phyloP scores from a whole-genome alignment of 1,140 invertebrate species.

The Triops cancriformis region DNA sequence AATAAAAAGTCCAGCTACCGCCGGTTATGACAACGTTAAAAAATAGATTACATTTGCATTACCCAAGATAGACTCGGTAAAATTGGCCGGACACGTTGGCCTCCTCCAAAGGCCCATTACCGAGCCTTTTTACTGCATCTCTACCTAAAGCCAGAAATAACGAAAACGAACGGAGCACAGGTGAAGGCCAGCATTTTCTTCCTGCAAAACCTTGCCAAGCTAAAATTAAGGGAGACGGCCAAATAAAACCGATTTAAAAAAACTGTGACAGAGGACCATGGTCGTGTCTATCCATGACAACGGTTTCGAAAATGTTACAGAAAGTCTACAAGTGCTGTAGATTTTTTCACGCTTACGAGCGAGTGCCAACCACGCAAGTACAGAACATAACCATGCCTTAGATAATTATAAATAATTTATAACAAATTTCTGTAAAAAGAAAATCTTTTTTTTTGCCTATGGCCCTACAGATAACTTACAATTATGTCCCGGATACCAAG shows the following conservation, averaged over 20 bases:
- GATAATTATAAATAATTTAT: no score
- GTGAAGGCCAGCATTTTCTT: conserved; percentile 7
- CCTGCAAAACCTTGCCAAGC: conserved; percentile 8
- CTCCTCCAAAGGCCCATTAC: no score
- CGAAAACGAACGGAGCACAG: conserved; percentile 12
- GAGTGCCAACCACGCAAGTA: no score
- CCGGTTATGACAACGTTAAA: neutral
- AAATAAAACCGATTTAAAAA: neutral
- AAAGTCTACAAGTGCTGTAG: no score
- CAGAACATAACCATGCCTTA: no score
- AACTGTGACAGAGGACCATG: neutral
- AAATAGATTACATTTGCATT: conserved; percentile 3
- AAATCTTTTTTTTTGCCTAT: no score
- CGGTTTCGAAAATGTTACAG: neutral
- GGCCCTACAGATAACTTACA: no score
- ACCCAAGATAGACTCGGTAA: neutral
- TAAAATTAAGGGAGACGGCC: conserved; percentile 9
- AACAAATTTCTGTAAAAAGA: no score
- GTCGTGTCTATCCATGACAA: neutral
- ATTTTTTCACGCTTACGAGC: no score
- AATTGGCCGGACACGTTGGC: neutral
- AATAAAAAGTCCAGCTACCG: neutral
- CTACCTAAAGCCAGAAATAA: conserved; percentile 14
- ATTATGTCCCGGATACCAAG: no score
- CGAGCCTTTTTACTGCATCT: neutral